A percentile compares a stretch with the other conserved stretches of the same genome.
These are phyloP conservation scores for Metalampra italica DNA, from an alignment of 2,888 invertebrate species.

Conservation along the genomic window DNA sequence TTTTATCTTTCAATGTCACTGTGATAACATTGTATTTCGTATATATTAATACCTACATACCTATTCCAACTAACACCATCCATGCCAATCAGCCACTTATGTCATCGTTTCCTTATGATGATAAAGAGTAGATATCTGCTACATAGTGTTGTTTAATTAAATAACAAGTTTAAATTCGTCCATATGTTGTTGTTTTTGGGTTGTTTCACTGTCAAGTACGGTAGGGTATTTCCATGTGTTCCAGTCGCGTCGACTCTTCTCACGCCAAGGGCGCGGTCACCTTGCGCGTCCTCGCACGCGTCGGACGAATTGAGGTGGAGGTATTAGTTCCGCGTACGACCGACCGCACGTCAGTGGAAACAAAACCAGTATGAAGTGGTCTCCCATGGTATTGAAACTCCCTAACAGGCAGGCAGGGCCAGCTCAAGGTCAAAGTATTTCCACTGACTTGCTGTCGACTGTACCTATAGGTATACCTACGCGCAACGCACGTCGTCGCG, in stretches of 20 bases:
- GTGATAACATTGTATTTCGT: slow-evolving; percentile 22
- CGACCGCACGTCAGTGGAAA: too few species aligned
- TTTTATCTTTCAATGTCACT: slow-evolving; percentile 53
- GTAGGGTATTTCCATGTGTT: neutral
- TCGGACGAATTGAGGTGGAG: slow-evolving; percentile 68
- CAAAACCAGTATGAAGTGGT: too few species aligned
- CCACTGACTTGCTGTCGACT: too few species aligned
- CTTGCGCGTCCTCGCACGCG: slow-evolving; percentile 66
- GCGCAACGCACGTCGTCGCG: slow-evolving; percentile 8
- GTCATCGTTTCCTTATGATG: slow-evolving; percentile 24
- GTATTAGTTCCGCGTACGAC: slow-evolving; percentile 61
- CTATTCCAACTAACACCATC: neutral
- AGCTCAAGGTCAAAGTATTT: too few species aligned
- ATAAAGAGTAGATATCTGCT: slow-evolving; percentile 2
- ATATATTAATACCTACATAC: too few species aligned
- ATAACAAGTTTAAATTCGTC: neutral
- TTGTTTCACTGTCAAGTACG: neutral
- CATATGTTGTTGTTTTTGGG: neutral
- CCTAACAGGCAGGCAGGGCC: too few species aligned
- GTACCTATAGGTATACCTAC: slow-evolving; percentile 24
- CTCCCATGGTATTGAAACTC: too few species aligned
- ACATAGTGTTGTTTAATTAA: neutral
- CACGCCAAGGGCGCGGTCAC: slow-evolving; percentile 49
- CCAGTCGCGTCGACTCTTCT: slow-evolving; percentile 18
- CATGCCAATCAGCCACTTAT: slow-evolving; percentile 8